These are phyloP conservation scores for Tolypeutes matacus DNA, from an alignment of 2,797 vertebrate genomes.

Conservation along the genomic window DNA sequence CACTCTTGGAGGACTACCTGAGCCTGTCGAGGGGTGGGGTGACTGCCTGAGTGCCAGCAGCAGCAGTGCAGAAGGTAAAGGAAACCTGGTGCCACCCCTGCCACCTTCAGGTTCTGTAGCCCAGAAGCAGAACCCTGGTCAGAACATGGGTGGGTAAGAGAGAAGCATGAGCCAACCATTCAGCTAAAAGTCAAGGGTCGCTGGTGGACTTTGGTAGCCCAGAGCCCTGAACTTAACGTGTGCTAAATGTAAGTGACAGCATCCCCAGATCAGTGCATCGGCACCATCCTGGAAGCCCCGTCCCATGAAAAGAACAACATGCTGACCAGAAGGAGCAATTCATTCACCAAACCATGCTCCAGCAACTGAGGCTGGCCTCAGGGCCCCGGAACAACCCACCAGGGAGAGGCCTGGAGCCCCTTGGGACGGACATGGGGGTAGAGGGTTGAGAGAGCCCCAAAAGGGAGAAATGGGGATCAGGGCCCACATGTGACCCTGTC, in stretches of 20 bases:
- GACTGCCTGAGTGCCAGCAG: neutral
- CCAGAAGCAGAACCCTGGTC: neutral
- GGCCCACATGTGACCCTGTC: no score
- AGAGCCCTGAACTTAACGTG: neutral
- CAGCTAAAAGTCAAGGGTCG: neutral
- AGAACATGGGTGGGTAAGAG: neutral
- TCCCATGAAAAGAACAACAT: neutral
- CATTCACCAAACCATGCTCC: neutral
- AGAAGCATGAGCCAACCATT: neutral
- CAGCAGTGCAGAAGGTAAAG: no score
- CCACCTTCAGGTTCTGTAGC: neutral
- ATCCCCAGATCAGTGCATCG: neutral
- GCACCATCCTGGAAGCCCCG: neutral
- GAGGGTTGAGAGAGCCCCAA: no score
- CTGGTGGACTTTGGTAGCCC: neutral
- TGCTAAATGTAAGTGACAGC: neutral
- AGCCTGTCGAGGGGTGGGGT: neutral
- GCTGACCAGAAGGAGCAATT: neutral
- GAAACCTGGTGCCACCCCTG: neutral
- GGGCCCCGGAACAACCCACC: no score
- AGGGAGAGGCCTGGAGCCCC: no score
- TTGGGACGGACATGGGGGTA: no score
- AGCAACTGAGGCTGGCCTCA: no score
- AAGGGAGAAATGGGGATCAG: no score
- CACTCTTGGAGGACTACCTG: neutral